Percentiles rank a stretch among this genome's conserved stretches.
Conservation (phyloP, 2,797 vertebrate genomes). For the Neosalanx taihuensis region DNA sequence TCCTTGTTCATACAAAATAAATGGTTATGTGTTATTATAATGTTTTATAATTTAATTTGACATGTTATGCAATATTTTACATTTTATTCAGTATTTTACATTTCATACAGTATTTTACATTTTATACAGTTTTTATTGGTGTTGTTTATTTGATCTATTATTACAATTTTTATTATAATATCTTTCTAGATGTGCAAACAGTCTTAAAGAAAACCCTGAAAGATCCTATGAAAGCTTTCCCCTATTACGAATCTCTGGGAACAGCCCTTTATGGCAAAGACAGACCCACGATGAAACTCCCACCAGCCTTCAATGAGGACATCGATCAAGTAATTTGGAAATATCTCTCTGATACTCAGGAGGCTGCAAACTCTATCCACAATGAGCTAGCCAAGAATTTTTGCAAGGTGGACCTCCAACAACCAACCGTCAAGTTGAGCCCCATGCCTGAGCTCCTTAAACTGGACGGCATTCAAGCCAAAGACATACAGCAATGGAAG, state of each 20-base stretch:
- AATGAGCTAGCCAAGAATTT: constrained; percentile 61
- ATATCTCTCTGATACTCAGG: constrained; percentile 65
- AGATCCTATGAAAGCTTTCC: constrained; percentile 75
- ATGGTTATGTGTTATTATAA: no score
- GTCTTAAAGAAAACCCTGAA: constrained; percentile 67
- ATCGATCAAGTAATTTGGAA: constrained; percentile 66
- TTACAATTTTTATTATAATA: neutral
- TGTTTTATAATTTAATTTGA: no score
- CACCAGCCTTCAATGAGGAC: constrained; percentile 64
- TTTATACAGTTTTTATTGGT: no score
- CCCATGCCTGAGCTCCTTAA: constrained; percentile 67
- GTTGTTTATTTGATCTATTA: neutral
- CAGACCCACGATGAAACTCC: constrained; percentile 73
- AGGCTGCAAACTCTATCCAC: constrained; percentile 51
- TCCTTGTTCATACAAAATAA: no score
- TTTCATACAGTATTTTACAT: no score
- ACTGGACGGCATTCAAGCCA: constrained; percentile 59
- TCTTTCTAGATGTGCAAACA: constrained; percentile 67
- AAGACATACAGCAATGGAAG: constrained; percentile 71
- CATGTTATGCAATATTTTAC: no score
- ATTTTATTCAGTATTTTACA: no score
- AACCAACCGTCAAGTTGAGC: constrained; percentile 62
- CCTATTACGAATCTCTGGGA: constrained; percentile 77
- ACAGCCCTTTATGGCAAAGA: constrained; percentile 82
- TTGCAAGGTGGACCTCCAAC: constrained; percentile 63